Evolutionary conservation across 2,113 vertebrate genomes (phyloP).

Genomic region (Empidonax alnorum): DNA sequence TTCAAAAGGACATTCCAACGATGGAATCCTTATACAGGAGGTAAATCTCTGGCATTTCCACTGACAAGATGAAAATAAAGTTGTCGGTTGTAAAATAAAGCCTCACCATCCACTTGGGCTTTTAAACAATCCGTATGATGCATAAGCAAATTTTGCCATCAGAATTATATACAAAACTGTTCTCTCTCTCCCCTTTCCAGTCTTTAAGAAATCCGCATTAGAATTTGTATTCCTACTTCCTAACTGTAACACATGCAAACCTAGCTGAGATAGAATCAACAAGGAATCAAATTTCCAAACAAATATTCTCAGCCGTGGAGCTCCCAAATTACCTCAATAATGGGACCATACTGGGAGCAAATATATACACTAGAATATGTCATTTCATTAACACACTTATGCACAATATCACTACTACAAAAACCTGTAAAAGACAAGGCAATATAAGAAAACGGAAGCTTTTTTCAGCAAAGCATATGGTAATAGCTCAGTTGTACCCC

Average conservation of each 20-base stretch:
- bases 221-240: background rate
- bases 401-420: background rate
- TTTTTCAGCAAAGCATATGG: background rate
- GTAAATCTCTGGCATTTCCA: background rate
- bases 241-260: background rate
- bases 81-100: background rate
- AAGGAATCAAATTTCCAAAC: background rate
- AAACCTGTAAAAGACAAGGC: background rate
- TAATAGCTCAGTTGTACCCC: background rate
- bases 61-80: background rate
- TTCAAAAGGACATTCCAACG: background rate
- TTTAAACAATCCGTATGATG: background rate
- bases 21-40: background rate
- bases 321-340: background rate
- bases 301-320: background rate
- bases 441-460: background rate
- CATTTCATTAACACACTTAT: background rate
- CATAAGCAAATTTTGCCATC: background rate
- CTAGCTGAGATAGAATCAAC: background rate
- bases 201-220: background rate
- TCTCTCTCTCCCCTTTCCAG: background rate
- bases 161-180: background rate
- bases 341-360: background rate
- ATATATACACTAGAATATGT: background rate
- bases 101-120: background rate